Conservation (phyloP, 1,140 invertebrate species). For the Tigriopus japonicus region DNA sequence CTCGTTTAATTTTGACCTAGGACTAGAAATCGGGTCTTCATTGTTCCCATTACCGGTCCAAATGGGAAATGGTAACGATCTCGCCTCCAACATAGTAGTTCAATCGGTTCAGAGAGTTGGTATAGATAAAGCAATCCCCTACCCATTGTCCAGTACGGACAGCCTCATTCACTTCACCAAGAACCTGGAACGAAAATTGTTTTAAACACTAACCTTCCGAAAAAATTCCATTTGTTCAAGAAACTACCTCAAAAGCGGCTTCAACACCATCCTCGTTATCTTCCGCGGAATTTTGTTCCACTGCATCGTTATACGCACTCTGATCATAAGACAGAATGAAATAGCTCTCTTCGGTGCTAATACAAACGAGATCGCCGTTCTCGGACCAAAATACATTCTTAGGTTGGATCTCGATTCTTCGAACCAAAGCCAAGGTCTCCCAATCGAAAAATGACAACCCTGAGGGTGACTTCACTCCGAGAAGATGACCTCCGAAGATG, state of each 20-base stretch:
- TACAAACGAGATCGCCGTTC: slow-evolving; percentile 63
- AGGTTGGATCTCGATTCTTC: slow-evolving; percentile 87
- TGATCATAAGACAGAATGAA: slow-evolving; percentile 76
- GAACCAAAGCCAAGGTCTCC: slow-evolving; percentile 40
- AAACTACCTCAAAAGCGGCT: slow-evolving; percentile 61
- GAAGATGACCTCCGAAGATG: slow-evolving; percentile 84
- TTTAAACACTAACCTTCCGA: too few relatives aligned
- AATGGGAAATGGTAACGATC: slow-evolving; percentile 90
- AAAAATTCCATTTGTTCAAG: too few relatives aligned
- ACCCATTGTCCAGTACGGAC: slow-evolving; percentile 97
- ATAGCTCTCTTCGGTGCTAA: slow-evolving; percentile 89
- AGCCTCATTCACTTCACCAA: slow-evolving; percentile 69
- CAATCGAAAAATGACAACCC: slow-evolving; percentile 59
- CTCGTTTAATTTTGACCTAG: too few relatives aligned
- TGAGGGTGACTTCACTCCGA: slow-evolving; percentile 81
- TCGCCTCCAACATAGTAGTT: slow-evolving; percentile 99
- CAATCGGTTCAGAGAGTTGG: slow-evolving; percentile 86
- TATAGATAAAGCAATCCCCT: slow-evolving; percentile 99
- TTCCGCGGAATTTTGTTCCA: slow-evolving; percentile 39
- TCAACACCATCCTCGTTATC: slow-evolving; percentile 89
- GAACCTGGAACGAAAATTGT: slow-evolving; percentile 24
- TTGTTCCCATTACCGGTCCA: slow-evolving; percentile 58
- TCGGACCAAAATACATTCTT: slow-evolving; percentile 93
- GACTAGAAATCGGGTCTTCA: too few relatives aligned
- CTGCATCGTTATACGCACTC: slow-evolving; percentile 33